These are phyloP conservation scores for Leptarthrus brevirostris DNA, from an alignment of 2,888 invertebrate species.

Conservation along the genomic window DNA sequence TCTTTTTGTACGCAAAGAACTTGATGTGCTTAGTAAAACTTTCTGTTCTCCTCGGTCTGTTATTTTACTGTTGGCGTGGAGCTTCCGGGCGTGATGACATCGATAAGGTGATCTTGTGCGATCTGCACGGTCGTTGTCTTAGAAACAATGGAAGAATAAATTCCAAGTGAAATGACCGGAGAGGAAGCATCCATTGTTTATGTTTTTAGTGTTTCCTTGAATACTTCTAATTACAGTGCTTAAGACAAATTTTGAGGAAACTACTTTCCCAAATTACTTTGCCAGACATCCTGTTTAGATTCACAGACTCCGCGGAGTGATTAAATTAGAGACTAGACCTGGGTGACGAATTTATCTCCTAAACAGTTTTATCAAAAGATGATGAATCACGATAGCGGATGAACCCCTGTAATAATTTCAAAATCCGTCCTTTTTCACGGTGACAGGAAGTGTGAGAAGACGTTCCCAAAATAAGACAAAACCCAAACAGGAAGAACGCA, in stretches of 20 bases:
- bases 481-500: constrained; percentile 39
- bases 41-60: constrained; percentile 23
- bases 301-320: constrained; percentile 5
- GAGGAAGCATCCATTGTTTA: constrained; percentile 44
- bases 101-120: constrained; percentile 24
- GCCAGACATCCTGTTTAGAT: constrained; percentile 42
- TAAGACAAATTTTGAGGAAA: constrained; percentile 20
- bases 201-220: constrained; percentile 16
- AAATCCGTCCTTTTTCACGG: constrained; percentile 31
- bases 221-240: constrained; percentile 22
- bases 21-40: constrained; percentile 1
- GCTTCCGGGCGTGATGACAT: constrained; percentile 45
- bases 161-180: constrained; percentile 44
- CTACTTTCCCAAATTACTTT: constrained; percentile 34
- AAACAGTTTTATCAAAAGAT: not conserved
- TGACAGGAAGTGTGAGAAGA: constrained; percentile 37
- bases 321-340: not conserved
- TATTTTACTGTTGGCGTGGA: constrained; percentile 36
- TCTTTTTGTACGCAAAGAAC: constrained; percentile 8
- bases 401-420: constrained; percentile 14
- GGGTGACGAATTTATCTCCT: not conserved
- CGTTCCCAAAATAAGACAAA: constrained; percentile 40
- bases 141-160: constrained; percentile 34
- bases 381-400: not conserved
- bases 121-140: constrained; percentile 1